These are phyloP conservation scores for Metridium senile DNA, from an alignment of 92 coral and sea anemone genomes.

Conservation along the genomic window DNA sequence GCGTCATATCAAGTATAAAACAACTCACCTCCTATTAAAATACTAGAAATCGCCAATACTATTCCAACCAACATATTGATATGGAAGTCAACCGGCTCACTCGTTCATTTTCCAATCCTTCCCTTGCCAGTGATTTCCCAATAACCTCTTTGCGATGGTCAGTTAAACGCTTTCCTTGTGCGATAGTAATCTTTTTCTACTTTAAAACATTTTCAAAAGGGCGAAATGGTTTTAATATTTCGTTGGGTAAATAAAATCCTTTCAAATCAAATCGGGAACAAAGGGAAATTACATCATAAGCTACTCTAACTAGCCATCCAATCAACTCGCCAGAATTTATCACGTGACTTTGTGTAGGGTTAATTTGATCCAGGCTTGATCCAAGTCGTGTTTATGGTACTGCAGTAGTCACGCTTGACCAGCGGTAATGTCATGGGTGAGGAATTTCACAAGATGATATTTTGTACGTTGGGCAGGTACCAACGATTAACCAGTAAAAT, in stretches of 20 bases:
- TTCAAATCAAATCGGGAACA: conserved; percentile 28
- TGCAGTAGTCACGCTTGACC: conserved; percentile 46
- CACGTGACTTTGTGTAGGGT: conserved; percentile 58
- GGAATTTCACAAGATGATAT: conserved; percentile 51
- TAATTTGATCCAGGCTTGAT: conserved; percentile 10
- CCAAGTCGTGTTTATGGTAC: conserved; percentile 14
- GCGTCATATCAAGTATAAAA: neutral
- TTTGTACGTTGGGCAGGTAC: conserved; percentile 29
- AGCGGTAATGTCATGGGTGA: conserved; percentile 72
- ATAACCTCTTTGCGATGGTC: neutral
- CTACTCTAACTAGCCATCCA: conserved; percentile 25
- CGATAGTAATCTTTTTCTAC: neutral
- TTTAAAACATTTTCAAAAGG: conserved; percentile 14
- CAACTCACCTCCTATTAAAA: conserved; percentile 27
- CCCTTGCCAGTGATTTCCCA: conserved; percentile 2
- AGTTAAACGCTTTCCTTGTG: neutral
- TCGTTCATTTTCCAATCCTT: conserved; percentile 2
- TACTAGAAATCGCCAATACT: conserved; percentile 17
- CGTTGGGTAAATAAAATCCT: conserved; percentile 21
- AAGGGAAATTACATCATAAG: conserved; percentile 52
- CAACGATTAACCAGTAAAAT: conserved; percentile 21
- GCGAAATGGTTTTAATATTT: neutral
- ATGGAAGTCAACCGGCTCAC: neutral
- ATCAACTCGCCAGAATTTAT: conserved; percentile 12
- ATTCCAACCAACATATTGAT: conserved; percentile 27